phyloP scores from a whole-genome alignment of 2,113 vertebrate genomes.

The Etheostoma spectabile region DNA sequence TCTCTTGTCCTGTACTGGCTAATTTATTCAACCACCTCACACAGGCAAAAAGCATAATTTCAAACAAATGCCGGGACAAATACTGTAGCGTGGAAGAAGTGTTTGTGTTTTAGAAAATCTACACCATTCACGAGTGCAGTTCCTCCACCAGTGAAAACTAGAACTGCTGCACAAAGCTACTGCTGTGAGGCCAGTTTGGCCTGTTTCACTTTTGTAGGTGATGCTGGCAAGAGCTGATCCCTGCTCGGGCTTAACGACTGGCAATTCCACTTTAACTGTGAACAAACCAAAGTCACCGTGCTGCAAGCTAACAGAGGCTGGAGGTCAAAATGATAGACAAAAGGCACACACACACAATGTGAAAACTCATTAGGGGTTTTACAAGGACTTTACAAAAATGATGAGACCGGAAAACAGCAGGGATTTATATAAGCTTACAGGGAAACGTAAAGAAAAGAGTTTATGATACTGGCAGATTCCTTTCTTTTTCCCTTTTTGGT shows the following conservation, averaged over 20 bases:
- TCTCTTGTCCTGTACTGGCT: background rate
- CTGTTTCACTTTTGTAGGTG: constrained; percentile 22
- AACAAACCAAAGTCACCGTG: constrained; percentile 36
- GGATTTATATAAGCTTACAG: background rate
- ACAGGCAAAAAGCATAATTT: background rate
- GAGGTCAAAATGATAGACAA: constrained; percentile 46
- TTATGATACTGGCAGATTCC: background rate
- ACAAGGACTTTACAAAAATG: constrained; percentile 15
- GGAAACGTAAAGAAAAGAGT: background rate
- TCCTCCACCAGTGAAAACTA: constrained; percentile 2
- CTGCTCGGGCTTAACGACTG: constrained; percentile 24
- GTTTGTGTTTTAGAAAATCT: background rate
- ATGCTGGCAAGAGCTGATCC: constrained; percentile 16
- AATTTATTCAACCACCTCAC: constrained; percentile 9
- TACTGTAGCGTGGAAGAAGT: constrained; percentile 20
- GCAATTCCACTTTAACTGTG: constrained; percentile 37
- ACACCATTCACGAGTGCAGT: background rate
- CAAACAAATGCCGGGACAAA: constrained; percentile 30
- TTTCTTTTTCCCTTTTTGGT: background rate
- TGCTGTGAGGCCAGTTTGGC: constrained; percentile 11
- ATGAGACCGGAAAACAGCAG: background rate
- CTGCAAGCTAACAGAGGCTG: constrained; percentile 7
- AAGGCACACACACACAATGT: constrained; percentile 13
- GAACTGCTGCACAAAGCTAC: background rate
- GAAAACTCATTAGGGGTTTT: constrained; percentile 35